phyloP scores from a whole-genome alignment of 2,113 vertebrate species.

The Pachypanchax playfairii region DNA sequence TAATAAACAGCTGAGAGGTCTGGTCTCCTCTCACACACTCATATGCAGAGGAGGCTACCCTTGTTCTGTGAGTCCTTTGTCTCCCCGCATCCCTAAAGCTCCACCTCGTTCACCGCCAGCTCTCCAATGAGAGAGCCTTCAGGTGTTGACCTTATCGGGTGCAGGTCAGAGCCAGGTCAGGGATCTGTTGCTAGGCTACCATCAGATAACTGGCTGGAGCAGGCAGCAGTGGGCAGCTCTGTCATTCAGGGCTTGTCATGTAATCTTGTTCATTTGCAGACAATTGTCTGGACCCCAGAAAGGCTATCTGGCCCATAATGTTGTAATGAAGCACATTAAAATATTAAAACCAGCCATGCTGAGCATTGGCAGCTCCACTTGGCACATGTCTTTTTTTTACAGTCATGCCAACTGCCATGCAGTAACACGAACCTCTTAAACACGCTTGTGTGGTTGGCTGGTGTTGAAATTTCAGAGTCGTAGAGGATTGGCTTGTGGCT shows the following conservation, averaged over 20 bases:
- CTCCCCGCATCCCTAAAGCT: constrained; percentile 68
- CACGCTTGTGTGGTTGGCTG: constrained; percentile 54
- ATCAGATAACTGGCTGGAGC: constrained; percentile 82
- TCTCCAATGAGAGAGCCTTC: constrained; percentile 83
- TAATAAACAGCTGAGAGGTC: constrained; percentile 39
- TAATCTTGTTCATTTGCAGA: constrained; percentile 86
- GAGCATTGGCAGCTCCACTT: constrained; percentile 74
- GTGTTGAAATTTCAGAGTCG: constrained; percentile 44
- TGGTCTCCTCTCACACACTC: constrained; percentile 56
- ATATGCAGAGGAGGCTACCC: constrained; percentile 68
- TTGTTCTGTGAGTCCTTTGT: constrained; percentile 75
- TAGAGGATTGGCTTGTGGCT: constrained; percentile 26
- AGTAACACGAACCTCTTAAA: constrained; percentile 71
- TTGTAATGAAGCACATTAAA: constrained; percentile 85
- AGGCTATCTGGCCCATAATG: constrained; percentile 82
- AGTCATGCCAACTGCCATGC: constrained; percentile 72
- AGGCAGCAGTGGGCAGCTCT: constrained; percentile 72
- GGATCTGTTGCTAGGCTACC: constrained; percentile 85
- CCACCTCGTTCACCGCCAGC: constrained; percentile 70
- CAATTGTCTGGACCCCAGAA: constrained; percentile 80
- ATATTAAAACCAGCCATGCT: constrained; percentile 81
- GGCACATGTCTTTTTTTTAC: constrained; percentile 70
- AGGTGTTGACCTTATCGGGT: constrained; percentile 86
- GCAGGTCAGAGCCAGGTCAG: constrained; percentile 85
- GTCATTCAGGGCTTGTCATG: constrained; percentile 81